Conservation (phyloP, 2,797 vertebrate species). For the Tapirus indicus region DNA sequence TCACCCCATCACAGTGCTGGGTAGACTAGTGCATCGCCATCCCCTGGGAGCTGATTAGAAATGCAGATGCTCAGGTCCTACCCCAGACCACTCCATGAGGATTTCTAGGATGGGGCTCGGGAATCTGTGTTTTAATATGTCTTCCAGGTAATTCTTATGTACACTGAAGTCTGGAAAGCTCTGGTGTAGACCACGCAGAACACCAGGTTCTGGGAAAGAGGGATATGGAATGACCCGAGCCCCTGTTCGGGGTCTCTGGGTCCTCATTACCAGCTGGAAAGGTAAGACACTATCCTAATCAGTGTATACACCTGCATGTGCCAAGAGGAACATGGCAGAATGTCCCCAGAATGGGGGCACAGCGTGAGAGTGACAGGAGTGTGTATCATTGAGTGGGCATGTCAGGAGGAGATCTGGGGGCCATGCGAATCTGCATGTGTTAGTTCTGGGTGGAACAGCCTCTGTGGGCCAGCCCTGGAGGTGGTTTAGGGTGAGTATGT, state of each 20-base stretch:
- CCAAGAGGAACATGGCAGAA: not conserved
- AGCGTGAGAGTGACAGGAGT: not conserved
- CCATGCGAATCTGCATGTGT: not conserved
- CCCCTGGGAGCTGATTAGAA: not conserved
- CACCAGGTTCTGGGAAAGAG: not conserved
- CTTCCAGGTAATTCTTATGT: not conserved
- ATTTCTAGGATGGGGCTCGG: not conserved
- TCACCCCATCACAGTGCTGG: not conserved
- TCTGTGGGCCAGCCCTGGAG: not conserved
- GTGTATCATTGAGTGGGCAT: not conserved
- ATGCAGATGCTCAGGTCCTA: not conserved
- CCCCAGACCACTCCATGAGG: not conserved
- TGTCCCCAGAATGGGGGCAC: not conserved
- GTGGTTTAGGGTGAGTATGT: not conserved
- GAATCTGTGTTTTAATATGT: not conserved
- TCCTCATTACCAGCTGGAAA: not conserved
- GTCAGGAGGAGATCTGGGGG: no score
- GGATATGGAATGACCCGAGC: not conserved
- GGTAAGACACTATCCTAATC: not conserved
- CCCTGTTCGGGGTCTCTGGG: not conserved
- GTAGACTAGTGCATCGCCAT: rapidly evolving
- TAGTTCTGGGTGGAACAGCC: not conserved
- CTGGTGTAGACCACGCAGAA: not conserved
- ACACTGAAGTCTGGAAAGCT: not conserved
- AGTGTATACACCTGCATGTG: not conserved